Conservation (phyloP, 2,113 vertebrate species). For the Myodes glareolus region DNA sequence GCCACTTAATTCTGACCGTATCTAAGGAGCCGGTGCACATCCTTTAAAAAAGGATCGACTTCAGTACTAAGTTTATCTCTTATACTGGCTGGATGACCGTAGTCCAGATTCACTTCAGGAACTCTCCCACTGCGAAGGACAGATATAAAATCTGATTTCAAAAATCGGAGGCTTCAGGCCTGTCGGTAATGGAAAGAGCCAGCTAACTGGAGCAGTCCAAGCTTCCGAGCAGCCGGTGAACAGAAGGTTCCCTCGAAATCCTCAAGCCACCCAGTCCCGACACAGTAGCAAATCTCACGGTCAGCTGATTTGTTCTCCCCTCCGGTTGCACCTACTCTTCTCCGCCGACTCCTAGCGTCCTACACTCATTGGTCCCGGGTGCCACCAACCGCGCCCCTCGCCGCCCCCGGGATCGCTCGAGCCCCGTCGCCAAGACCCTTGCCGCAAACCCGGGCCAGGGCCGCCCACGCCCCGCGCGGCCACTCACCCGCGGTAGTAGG, state of each 20-base stretch:
- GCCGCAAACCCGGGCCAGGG: not conserved
- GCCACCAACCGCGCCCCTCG: not conserved
- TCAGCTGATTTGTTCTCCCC: not conserved
- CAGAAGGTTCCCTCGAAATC: not conserved
- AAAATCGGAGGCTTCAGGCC: conserved; percentile 47
- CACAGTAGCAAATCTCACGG: not conserved
- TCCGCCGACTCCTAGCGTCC: not conserved
- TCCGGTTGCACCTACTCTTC: not conserved
- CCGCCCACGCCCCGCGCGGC: not conserved
- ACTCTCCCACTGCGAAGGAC: not conserved
- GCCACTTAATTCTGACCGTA: not conserved
- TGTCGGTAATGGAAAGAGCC: not conserved
- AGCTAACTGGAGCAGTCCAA: not conserved
- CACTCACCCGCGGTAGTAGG: conserved; percentile 82
- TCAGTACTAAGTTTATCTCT: not conserved
- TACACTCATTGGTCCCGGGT: not conserved
- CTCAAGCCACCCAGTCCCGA: not conserved
- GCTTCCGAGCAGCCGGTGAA: not conserved
- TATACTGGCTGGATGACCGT: not conserved
- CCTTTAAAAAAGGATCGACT: not conserved
- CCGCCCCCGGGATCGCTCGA: not conserved
- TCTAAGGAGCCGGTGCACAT: not conserved
- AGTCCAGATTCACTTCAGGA: not conserved
- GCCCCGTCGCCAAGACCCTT: not conserved
- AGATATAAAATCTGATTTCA: not conserved